Evolutionary conservation across 2,113 vertebrate species (phyloP), one percentile per base, ranked within the genome.

Genomic region (Neotoma lepida): DNA sequence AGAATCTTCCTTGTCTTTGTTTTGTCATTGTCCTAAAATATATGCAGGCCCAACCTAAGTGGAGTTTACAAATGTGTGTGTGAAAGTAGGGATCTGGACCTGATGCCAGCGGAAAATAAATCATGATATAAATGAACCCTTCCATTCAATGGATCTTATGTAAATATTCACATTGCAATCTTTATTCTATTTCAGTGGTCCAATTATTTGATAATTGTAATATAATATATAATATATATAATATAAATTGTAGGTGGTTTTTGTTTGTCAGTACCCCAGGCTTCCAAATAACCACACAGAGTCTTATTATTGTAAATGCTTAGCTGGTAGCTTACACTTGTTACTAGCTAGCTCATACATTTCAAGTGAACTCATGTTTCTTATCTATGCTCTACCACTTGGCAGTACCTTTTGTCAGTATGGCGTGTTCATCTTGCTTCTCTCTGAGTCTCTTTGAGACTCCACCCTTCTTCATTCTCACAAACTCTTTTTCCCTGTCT

Each of bases 131-230:
- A 8, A n/a, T 81, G 2, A 3, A 4, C 14, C 41, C 82, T 6
- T 86, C 28, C 51, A 1, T 14, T 2, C 51, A 80, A 2, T 44
- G n/a, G 10, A 26, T 73, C 26, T 63, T 70, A 33, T 10, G 1
- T 54, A 81, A 91, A 56, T 88, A 82, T 14, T 28, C 24, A 33
- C 54, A 0, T 0, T 54, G 80, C 76, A 4, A 87, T 33, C 73
- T 91, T 81, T 86, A 82, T 89, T 91, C 94, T 61, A 76, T 92
- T 91, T 93, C 49, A 87, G 17, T 93, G 33, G 12, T 7, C 4
- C 76, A 66, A 93, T 64, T 87, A 33, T 76, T 68, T 94, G 17
- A 89, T 46, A 51, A 33, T 76, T 68, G 44, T 82, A 24, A 56
- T 5, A 76, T 8, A 35, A 35, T 46, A 30, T 85, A 12, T 85